Conservation (phyloP, 2,113 vertebrate species). For the Rhea americana region DNA sequence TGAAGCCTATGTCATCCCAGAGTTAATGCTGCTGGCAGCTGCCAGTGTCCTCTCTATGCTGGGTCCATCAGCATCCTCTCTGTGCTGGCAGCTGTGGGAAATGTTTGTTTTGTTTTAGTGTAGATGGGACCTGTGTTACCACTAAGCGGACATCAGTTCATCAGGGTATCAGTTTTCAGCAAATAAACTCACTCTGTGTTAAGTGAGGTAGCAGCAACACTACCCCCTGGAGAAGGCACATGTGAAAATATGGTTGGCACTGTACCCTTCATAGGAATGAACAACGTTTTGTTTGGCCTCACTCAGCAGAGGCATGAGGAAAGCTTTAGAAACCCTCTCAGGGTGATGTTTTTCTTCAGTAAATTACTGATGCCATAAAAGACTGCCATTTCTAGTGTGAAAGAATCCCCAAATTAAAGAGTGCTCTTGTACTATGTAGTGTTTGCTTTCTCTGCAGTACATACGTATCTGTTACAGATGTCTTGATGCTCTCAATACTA, state of each 20-base stretch:
- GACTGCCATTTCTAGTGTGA: constrained; percentile 12
- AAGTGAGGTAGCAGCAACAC: constrained; percentile 31
- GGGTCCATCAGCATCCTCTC: not conserved
- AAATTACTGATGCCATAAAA: constrained; percentile 41
- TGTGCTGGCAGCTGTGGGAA: not conserved
- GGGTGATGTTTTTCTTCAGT: constrained; percentile 44
- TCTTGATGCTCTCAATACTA: not conserved
- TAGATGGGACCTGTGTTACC: not conserved
- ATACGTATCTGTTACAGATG: not conserved
- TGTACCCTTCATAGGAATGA: not conserved
- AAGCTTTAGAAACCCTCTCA: constrained; percentile 62
- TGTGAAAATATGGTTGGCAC: not conserved
- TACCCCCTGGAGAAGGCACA: constrained; percentile 45
- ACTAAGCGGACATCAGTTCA: not conserved
- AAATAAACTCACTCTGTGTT: not conserved
- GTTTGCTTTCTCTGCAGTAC: constrained; percentile 7
- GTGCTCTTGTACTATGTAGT: constrained; percentile 7
- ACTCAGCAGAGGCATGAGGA: not conserved
- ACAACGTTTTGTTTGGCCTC: not conserved
- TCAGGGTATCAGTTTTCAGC: not conserved
- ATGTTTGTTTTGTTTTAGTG: not conserved
- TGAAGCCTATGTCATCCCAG: rapidly evolving
- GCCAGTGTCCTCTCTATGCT: rapidly evolving
- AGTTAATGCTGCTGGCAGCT: not conserved
- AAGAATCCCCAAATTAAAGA: constrained; percentile 2